Conservation (phyloP, 2,797 vertebrate species). For the Oreochromis grahami region DNA sequence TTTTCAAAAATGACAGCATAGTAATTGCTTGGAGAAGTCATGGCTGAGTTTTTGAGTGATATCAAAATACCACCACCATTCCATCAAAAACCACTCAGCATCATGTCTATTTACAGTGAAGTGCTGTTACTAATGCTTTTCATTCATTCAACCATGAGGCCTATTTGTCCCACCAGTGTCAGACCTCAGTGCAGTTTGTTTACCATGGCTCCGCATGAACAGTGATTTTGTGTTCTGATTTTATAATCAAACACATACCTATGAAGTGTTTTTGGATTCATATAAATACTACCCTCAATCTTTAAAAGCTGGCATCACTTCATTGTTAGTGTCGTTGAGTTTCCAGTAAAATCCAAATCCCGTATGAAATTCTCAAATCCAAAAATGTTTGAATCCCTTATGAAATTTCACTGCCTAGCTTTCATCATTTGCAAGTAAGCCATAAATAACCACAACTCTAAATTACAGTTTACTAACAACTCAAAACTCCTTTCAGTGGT, state of each 20-base stretch:
- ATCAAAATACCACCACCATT: constrained; percentile 53
- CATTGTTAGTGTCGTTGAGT: not conserved
- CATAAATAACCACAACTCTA: not conserved
- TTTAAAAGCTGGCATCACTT: not conserved
- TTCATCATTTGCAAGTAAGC: not conserved
- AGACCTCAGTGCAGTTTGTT: constrained; percentile 19
- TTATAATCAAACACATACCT: constrained; percentile 38
- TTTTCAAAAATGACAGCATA: constrained; percentile 70
- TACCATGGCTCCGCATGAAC: constrained; percentile 19
- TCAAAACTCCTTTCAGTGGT: not conserved
- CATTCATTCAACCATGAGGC: constrained; percentile 57
- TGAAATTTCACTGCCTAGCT: not conserved
- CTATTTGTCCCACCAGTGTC: constrained; percentile 52
- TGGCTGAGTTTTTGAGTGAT: constrained; percentile 62
- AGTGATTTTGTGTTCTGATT: constrained; percentile 17
- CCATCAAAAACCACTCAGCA: constrained; percentile 33
- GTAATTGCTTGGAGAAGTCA: constrained; percentile 72
- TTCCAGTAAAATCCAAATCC: not conserved
- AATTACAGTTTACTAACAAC: not conserved
- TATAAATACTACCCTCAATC: not conserved
- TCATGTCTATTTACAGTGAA: constrained; percentile 56
- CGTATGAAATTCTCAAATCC: not conserved
- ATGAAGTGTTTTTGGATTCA: constrained; percentile 32
- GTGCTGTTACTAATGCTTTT: constrained; percentile 55
- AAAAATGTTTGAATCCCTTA: not conserved